Evolutionary conservation across 2,888 invertebrate species (phyloP), one percentile per base, ranked within the genome.

Genomic region (Ditula angustiorana): DNA sequence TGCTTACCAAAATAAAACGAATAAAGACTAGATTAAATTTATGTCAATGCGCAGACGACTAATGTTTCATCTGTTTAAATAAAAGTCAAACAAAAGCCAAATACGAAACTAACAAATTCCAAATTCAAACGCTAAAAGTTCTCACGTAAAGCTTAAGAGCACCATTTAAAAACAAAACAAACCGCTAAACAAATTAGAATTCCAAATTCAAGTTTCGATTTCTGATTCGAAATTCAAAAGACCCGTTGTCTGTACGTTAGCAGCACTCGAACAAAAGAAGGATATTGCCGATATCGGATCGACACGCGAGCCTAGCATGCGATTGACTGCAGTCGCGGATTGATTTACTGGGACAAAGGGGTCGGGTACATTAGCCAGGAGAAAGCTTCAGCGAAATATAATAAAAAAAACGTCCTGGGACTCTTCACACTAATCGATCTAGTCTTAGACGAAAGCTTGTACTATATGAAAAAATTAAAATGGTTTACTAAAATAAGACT

Each of bases 241-340:
- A 53, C 46, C n/a, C 64, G 5, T 33, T 21, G 10, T 4, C 46
- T 59, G 64, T 59, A 59, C 64, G 44, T 21, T 50, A 47, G 11
- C 26, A 19, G 41, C 26, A 59, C 64, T 64, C 19, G 28, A 64
- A 53, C 52, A 52, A 59, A 64, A 63, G 63, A 61, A n/a, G n/a
- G n/a, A 47, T 13, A 55, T 61, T 66, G 66, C 61, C 67, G 69
- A 72, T 78, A 79, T 74, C 71, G 75, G 67, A 79, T 78, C 74
- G 74, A 77, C 72, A 81, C 77, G 80, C 78, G 71, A 78, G 66
- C 55, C 57, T 67, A 37, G 60, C 68, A 74, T 71, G 64, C 71
- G 70, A 81, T 80, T 73, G 80, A 80, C 78, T 77, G 77, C 75
- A 77, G 61, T 74, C 74, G 67, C 59, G 71, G 80, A 82, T 83